Evolutionary conservation across 64 coral and sea anemone genomes (phyloP).

Genomic region (Montipora cactus): DNA sequence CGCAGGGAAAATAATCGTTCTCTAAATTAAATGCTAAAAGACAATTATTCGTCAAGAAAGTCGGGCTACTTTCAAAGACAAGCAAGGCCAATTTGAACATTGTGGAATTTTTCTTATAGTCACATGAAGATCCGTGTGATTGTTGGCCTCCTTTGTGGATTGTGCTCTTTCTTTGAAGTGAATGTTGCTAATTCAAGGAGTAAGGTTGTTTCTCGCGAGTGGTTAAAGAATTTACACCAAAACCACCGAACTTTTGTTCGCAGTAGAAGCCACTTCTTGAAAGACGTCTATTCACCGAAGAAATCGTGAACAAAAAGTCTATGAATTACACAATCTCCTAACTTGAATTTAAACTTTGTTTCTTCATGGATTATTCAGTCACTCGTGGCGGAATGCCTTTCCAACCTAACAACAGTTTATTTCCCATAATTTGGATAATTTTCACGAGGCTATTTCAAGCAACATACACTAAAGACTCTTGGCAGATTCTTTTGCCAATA

Average conservation of each 20-base stretch:
- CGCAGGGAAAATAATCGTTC: constrained; percentile 55
- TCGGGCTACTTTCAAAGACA: constrained; percentile 35
- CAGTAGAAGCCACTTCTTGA: neutral
- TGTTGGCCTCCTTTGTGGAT: neutral
- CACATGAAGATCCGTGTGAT: neutral
- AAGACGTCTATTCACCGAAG: neutral
- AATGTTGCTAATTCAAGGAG: constrained; percentile 20
- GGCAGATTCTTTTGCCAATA: neutral
- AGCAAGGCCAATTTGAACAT: neutral
- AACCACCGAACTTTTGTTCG: constrained; percentile 36
- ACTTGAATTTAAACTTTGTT: neutral
- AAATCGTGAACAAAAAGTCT: neutral
- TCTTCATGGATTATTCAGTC: neutral
- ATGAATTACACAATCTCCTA: neutral
- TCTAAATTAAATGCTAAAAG: constrained; percentile 55
- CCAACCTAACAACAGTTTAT: constrained; percentile 36
- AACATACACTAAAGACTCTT: constrained; percentile 19
- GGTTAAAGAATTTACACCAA: constrained; percentile 56
- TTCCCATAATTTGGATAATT: constrained; percentile 44
- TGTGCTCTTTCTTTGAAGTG: neutral
- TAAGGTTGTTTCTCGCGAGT: constrained; percentile 15
- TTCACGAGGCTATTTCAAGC: constrained; percentile 9
- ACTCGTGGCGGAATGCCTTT: constrained; percentile 42
- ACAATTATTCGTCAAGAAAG: constrained; percentile 27
- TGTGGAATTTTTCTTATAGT: neutral